Evolutionary conservation across 2,888 invertebrate species (phyloP).

Genomic region (Griposia aprilina): DNA sequence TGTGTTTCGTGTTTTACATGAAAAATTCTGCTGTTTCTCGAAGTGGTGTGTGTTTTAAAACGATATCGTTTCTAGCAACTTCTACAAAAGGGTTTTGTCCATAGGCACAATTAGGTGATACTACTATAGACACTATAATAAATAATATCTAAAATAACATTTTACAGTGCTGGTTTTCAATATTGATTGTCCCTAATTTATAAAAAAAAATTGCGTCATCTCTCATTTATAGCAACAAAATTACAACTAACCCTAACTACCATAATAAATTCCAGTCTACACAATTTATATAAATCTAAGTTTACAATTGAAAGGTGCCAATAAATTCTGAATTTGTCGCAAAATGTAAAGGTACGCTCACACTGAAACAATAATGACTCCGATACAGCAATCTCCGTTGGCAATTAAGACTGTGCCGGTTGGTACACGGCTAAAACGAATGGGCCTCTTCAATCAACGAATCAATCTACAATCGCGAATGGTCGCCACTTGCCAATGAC

Average conservation of each 20-base stretch:
- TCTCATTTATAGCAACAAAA: background rate
- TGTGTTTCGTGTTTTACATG: background rate
- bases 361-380: slow-evolving; percentile 76
- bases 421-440: slow-evolving; percentile 86
- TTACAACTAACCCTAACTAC: background rate
- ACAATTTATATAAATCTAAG: slow-evolving; percentile 39
- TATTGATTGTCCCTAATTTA: background rate
- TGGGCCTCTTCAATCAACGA: slow-evolving; percentile 90
- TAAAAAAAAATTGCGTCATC: too few species aligned
- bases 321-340: slow-evolving; percentile 37
- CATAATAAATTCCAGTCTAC: background rate
- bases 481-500: slow-evolving; percentile 89
- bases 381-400: slow-evolving; percentile 86
- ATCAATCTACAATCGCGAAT: slow-evolving; percentile 90
- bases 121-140: background rate
- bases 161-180: background rate
- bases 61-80: background rate
- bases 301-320: slow-evolving; percentile 32
- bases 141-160: background rate
- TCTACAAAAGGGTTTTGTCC: background rate
- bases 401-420: slow-evolving; percentile 88
- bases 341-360: slow-evolving; percentile 67
- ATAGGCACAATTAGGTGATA: background rate
- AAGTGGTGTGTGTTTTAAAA: background rate
- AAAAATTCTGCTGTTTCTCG: background rate